A percentile compares a stretch with the other conserved stretches of the same genome.
Evolutionary conservation across 2,888 invertebrate species (phyloP).

Genomic region (Epirrhoe tristata): DNA sequence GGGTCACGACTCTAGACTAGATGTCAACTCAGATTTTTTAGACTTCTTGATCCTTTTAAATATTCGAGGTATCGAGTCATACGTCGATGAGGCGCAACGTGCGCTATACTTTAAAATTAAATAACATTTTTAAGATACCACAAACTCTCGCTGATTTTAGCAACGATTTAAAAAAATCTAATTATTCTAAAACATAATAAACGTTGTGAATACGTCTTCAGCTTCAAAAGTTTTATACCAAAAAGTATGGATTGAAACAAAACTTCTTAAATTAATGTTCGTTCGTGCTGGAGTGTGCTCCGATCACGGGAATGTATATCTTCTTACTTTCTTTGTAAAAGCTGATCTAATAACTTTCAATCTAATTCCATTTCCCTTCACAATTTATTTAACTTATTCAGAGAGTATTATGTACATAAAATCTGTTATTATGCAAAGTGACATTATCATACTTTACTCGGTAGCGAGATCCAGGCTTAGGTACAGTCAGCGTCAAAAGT

Average conservation of each 20-base stretch:
- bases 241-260: neutral
- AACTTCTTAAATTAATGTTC: neutral
- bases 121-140: too few species aligned
- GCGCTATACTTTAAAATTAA: too few species aligned
- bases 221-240: neutral
- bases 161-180: too few species aligned
- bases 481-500: slow-evolving; percentile 13
- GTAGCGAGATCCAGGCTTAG: slow-evolving; percentile 21
- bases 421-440: slow-evolving; percentile 41
- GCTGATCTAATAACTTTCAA: slow-evolving; percentile 35
- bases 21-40: too few species aligned
- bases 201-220: too few species aligned
- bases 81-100: too few species aligned
- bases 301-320: neutral
- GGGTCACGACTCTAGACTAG: neutral
- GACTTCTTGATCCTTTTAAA: neutral
- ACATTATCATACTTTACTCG: slow-evolving; percentile 40
- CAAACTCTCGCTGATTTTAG: too few species aligned
- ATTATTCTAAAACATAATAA: too few species aligned
- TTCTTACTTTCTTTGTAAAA: slow-evolving; percentile 12
- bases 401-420: slow-evolving; percentile 37
- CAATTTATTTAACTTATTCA: slow-evolving; percentile 37
- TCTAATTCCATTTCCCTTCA: slow-evolving; percentile 29
- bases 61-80: neutral
- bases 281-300: neutral